Conservation (phyloP, 1,140 invertebrate species). For the Tetramorium alpestre region DNA sequence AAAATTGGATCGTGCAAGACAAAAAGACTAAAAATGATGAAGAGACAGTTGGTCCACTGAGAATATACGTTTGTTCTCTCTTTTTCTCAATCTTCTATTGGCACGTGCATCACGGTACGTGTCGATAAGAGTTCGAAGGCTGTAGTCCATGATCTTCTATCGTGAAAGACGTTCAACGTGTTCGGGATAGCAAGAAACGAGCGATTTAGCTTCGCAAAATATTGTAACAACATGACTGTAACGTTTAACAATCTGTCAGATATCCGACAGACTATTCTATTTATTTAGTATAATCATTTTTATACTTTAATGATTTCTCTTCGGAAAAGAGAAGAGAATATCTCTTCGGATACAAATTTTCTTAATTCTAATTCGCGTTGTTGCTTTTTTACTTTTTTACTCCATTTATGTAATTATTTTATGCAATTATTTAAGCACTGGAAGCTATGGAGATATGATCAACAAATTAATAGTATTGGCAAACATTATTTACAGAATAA, state of each 20-base stretch:
- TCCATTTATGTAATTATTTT: slow-evolving; percentile 6
- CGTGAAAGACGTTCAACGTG: slow-evolving; percentile 37
- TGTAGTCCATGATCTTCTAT: slow-evolving; percentile 28
- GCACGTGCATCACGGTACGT: slow-evolving; percentile 39
- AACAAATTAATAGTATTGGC: no score
- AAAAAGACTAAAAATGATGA: slow-evolving; percentile 62
- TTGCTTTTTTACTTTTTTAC: not conserved
- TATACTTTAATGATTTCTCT: not conserved
- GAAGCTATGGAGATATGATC: not conserved
- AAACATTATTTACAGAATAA: not conserved
- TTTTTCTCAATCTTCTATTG: slow-evolving; percentile 50
- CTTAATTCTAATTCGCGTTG: not conserved
- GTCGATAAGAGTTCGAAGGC: slow-evolving; percentile 36
- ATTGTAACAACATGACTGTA: slow-evolving; percentile 27
- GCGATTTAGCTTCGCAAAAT: slow-evolving; percentile 41
- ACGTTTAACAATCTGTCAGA: slow-evolving; percentile 22
- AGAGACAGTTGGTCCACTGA: slow-evolving; percentile 65
- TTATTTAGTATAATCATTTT: not conserved
- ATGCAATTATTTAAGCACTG: not conserved
- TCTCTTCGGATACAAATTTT: not conserved
- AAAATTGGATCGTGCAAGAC: slow-evolving; percentile 69
- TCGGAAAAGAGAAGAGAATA: not conserved
- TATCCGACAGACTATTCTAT: not conserved
- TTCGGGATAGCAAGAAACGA: slow-evolving; percentile 15
- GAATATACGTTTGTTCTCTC: slow-evolving; percentile 66